These are phyloP conservation scores for Caenorhabditis virilis DNA, from an alignment of 2,888 invertebrate species.

Conservation along the genomic window DNA sequence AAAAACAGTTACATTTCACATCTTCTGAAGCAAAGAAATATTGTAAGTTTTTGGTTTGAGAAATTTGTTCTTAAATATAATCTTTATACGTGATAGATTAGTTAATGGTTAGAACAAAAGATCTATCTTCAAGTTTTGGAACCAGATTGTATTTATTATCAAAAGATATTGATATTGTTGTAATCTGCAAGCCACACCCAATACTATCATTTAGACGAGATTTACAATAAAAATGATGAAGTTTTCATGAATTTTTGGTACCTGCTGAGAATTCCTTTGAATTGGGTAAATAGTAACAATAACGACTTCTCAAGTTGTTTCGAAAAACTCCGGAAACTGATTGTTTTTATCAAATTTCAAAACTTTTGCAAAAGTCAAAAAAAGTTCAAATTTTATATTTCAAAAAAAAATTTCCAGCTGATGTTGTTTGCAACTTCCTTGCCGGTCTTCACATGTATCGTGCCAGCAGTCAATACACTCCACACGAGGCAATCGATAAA, in stretches of 20 bases:
- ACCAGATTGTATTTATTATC: background rate
- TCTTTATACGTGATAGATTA: background rate
- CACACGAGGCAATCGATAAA: constrained; percentile 33
- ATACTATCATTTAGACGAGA: too few species aligned
- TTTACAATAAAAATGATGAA: too few species aligned
- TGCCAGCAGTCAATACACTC: constrained; percentile 26
- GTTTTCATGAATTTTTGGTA: too few species aligned
- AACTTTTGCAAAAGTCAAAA: too few species aligned
- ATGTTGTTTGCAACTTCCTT: constrained; percentile 67
- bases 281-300: too few species aligned
- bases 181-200: too few species aligned
- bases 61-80: background rate
- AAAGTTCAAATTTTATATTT: too few species aligned
- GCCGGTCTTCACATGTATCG: constrained; percentile 60
- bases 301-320: too few species aligned
- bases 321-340: too few species aligned
- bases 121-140: background rate
- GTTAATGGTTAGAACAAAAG: background rate
- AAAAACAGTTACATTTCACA: constrained; percentile 42
- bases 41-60: constrained; percentile 34
- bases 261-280: too few species aligned
- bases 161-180: background rate
- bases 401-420: too few species aligned
- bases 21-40: constrained; percentile 43
- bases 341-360: too few species aligned